phyloP scores from a whole-genome alignment of 1,140 invertebrate genomes.

The Drosophila leontia region DNA sequence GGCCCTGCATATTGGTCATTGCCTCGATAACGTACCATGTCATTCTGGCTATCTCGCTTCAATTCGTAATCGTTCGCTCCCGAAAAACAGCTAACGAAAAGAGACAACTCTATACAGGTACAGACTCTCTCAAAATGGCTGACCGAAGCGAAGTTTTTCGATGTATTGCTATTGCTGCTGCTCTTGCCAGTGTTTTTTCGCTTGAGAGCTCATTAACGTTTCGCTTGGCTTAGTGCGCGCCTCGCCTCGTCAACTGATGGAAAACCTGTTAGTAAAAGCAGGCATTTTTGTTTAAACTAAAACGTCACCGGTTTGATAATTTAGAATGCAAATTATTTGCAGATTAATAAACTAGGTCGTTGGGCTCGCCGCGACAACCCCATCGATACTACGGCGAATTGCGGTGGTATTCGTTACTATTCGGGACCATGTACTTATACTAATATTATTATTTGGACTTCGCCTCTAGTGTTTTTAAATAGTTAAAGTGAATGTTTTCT shows the following conservation, averaged over 20 bases:
- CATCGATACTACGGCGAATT: conserved; percentile 37
- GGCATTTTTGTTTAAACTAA: conserved; percentile 60
- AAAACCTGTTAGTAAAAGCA: conserved; percentile 72
- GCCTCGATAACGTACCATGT: too few relatives aligned
- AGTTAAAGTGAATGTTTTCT: conserved; percentile 7
- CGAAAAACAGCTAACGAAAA: conserved; percentile 1
- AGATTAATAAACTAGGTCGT: conserved; percentile 49
- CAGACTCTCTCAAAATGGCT: conserved; percentile 61
- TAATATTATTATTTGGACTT: conserved; percentile 8
- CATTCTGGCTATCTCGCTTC: conserved; percentile 25
- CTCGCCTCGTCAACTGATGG: conserved; percentile 55
- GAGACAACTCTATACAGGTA: conserved; percentile 11
- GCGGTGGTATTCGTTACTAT: conserved; percentile 11
- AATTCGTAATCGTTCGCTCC: background rate
- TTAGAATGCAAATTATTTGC: conserved; percentile 60
- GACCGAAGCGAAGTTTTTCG: conserved; percentile 11
- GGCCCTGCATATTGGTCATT: background rate
- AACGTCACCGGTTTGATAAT: conserved; percentile 52
- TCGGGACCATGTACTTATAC: conserved; percentile 3
- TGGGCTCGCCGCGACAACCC: conserved; percentile 59
- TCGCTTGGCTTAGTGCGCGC: conserved; percentile 83
- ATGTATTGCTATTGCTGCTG: conserved; percentile 36
- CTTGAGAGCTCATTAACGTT: conserved; percentile 85
- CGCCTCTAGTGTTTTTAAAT: background rate
- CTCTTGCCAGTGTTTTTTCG: conserved; percentile 79